Evolutionary conservation across 2,888 invertebrate genomes (phyloP).

Genomic region (Polydesmus complanatus): DNA sequence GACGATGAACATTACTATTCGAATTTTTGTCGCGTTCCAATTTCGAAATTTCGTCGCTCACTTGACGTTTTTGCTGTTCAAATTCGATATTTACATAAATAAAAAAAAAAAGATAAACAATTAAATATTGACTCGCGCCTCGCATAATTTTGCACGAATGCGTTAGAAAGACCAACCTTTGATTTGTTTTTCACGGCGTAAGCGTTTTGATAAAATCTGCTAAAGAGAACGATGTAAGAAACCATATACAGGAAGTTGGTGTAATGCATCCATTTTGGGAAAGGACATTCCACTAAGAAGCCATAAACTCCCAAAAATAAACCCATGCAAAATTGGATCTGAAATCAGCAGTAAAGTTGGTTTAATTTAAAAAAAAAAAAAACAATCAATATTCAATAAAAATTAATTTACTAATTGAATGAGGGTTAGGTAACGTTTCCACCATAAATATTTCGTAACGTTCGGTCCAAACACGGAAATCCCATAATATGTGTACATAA

Average conservation of each 20-base stretch:
- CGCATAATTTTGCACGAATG: no score
- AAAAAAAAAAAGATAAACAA: no score
- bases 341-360: background rate
- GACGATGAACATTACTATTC: no score
- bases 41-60: no score
- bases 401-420: constrained; percentile 61
- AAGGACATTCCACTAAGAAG: constrained; percentile 65
- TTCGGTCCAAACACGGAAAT: constrained; percentile 69
- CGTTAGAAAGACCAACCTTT: no score
- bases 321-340: constrained; percentile 52
- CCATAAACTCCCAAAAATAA: constrained; percentile 63
- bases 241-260: constrained; percentile 72
- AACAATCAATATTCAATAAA: background rate
- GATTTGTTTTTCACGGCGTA: constrained; percentile 40
- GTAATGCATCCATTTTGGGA: constrained; percentile 81
- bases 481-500: constrained; percentile 91
- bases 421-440: constrained; percentile 88
- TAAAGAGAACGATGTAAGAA: constrained; percentile 72
- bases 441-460: constrained; percentile 72
- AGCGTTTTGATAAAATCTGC: constrained; percentile 70
- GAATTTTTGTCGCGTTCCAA: no score
- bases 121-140: no score
- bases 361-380: background rate
- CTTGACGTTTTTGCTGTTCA: no score
- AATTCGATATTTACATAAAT: no score